A percentile compares a stretch with the other conserved stretches of the same genome.
phyloP scores from a whole-genome alignment of 2,113 vertebrate genomes.

The Neolamprologus cancellatus region DNA sequence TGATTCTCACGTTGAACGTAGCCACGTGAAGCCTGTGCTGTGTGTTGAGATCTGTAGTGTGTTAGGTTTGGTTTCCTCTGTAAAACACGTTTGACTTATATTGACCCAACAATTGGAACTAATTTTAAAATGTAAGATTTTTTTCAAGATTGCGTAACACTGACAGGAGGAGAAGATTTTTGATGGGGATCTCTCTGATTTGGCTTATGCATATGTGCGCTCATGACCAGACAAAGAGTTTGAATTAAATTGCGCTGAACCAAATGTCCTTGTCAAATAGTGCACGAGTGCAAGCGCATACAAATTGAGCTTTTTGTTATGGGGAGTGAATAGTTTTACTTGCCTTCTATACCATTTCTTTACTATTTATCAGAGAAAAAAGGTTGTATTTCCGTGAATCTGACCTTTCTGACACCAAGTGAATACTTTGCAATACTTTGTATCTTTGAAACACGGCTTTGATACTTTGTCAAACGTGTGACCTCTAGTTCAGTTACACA shows the following conservation, averaged over 20 bases:
- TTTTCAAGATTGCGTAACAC: accelerated
- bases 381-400: accelerated
- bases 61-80: too few species aligned
- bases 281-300: not conserved
- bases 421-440: not conserved
- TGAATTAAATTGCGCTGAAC: not conserved
- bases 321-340: not conserved
- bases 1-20: too few species aligned
- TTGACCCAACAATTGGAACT: not conserved
- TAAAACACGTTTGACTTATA: not conserved
- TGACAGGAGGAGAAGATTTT: not conserved
- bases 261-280: not conserved
- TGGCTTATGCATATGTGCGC: accelerated
- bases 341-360: not conserved
- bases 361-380: not conserved
- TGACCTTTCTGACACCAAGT: not conserved
- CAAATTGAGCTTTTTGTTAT: not conserved
- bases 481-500: not conserved
- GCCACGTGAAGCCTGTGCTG: too few species aligned
- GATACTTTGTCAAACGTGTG: not conserved
- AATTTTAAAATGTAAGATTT: not conserved
- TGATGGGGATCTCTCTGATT: not conserved
- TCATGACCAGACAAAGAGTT: accelerated
- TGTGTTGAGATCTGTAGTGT: too few species aligned
- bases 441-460: not conserved